Conservation (phyloP, 1,140 invertebrate genomes). For the Cephus cinctus region DNA sequence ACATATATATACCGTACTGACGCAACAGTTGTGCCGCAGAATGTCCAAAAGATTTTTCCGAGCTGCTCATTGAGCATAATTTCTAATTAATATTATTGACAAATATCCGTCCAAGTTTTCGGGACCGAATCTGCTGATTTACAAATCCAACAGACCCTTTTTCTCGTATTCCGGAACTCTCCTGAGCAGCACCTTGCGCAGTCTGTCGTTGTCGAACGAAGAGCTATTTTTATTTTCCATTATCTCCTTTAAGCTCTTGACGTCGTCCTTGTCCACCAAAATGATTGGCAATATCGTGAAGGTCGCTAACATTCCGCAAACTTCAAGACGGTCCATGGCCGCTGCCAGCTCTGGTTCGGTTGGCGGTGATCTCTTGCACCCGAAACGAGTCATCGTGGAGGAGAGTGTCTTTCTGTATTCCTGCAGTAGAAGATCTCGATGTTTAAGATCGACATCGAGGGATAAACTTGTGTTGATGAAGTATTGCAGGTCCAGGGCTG, state of each 20-base stretch:
- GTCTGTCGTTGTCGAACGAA: slow-evolving; percentile 19
- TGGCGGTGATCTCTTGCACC: slow-evolving; percentile 45
- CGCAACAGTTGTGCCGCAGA: too few relatives aligned
- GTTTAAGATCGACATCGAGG: slow-evolving; percentile 29
- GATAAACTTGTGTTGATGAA: slow-evolving; percentile 53
- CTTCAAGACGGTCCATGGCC: slow-evolving; percentile 30
- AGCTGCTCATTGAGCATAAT: too few relatives aligned
- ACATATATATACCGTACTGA: too few relatives aligned
- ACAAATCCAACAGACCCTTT: slow-evolving; percentile 35
- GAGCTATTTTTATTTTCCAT: slow-evolving; percentile 12
- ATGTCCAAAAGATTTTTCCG: too few relatives aligned
- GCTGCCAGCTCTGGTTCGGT: slow-evolving; percentile 42
- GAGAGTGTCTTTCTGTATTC: slow-evolving; percentile 45
- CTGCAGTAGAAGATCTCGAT: slow-evolving; percentile 43
- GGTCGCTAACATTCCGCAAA: slow-evolving; percentile 35
- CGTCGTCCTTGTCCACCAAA: slow-evolving; percentile 29
- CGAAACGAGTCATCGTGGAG: slow-evolving; percentile 40
- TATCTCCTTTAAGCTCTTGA: slow-evolving; percentile 32
- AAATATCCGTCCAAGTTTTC: too few relatives aligned
- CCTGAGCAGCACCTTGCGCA: slow-evolving; percentile 25
- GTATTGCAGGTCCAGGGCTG: slow-evolving; percentile 56
- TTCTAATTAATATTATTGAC: too few relatives aligned
- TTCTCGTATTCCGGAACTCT: slow-evolving; percentile 30
- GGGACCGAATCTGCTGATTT: too few relatives aligned
- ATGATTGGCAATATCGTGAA: slow-evolving; percentile 34